Conservation (phyloP, 1,140 invertebrate species). For the Heliconius nattereri region DNA sequence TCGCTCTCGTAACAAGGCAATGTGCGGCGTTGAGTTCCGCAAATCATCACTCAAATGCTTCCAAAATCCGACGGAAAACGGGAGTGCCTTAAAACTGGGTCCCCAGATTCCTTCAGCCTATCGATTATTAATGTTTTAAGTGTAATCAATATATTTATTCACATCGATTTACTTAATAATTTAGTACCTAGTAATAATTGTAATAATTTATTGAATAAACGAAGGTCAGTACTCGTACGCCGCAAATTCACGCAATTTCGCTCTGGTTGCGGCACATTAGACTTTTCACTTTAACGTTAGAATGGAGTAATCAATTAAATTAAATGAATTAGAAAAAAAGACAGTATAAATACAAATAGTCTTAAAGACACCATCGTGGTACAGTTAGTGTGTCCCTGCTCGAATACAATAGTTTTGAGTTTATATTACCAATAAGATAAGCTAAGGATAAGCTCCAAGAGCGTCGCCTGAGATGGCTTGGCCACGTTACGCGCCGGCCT, state of each 20-base stretch:
- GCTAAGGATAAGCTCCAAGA: no score
- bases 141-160: background rate
- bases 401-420: no score
- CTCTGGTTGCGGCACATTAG: constrained; percentile 39
- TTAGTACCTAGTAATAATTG: background rate
- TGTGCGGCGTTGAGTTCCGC: no score
- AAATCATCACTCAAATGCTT: no score
- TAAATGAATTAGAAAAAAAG: background rate
- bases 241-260: constrained; percentile 24
- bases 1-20: no score
- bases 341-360: background rate
- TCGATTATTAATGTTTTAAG: background rate
- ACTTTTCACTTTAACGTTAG: constrained; percentile 25
- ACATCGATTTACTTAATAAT: background rate
- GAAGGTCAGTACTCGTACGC: constrained; percentile 32
- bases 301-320: background rate
- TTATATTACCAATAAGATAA: no score
- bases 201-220: constrained; percentile 27
- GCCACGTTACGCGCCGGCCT: no score
- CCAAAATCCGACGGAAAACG: no score
- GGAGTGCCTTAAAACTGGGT: no score
- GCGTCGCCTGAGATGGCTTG: no score
- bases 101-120: background rate
- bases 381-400: no score
- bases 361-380: no score